Conservation (phyloP, 2,888 invertebrate genomes). For the Phyllotreta cruciferae region DNA sequence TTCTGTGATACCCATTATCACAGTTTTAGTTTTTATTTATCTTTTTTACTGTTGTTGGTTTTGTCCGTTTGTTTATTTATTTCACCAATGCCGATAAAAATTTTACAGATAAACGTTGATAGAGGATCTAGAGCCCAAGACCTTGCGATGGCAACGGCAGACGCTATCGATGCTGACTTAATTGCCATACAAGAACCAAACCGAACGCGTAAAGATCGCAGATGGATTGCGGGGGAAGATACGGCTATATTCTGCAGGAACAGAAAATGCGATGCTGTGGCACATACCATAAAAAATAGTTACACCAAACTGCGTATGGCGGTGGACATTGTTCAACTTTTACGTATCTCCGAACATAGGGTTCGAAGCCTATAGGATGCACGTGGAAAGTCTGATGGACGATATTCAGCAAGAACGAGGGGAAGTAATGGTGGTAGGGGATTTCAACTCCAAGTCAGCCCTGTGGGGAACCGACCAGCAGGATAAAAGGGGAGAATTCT, state of each 20-base stretch:
- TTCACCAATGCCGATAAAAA: too few species aligned
- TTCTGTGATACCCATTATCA: too few species aligned
- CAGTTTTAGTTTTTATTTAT: too few species aligned
- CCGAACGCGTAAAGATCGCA: neutral
- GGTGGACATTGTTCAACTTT: constrained; percentile 7
- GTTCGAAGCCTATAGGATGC: neutral
- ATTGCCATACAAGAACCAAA: constrained; percentile 20
- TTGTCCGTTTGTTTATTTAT: too few species aligned
- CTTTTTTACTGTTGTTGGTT: too few species aligned
- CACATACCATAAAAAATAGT: neutral
- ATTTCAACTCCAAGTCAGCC: constrained; percentile 10
- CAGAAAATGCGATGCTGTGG: neutral
- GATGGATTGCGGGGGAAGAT: constrained; percentile 2
- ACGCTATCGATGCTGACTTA: neutral
- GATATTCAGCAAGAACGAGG: neutral
- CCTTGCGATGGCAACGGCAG: constrained; percentile 3
- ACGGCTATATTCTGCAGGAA: constrained; percentile 17
- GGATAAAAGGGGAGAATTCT: neutral
- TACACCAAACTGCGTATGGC: neutral
- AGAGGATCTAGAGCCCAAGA: constrained; percentile 2
- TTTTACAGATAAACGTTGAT: constrained; percentile 6
- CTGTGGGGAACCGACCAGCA: neutral
- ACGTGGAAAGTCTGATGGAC: constrained; percentile 4
- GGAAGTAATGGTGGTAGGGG: constrained; percentile 4
- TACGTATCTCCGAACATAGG: constrained; percentile 15